Conservation (phyloP, 2,113 vertebrate genomes). For the Chascanopsetta lugubris region DNA sequence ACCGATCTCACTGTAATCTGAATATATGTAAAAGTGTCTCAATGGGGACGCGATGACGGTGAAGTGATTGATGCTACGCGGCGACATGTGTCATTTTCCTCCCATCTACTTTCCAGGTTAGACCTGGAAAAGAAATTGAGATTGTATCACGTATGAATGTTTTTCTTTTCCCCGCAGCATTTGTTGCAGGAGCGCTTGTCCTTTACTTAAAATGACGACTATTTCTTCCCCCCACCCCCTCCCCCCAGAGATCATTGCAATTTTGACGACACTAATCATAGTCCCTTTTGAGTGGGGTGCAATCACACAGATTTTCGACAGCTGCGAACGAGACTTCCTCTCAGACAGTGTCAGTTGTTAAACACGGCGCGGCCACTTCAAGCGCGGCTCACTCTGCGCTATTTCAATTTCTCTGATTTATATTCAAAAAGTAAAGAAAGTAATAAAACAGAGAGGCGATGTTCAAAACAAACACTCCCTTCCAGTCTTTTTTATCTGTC, state of each 20-base stretch:
- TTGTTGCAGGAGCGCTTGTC: conserved; percentile 19
- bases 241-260: conserved; percentile 43
- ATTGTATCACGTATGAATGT: neutral
- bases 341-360: conserved; percentile 11
- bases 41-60: neutral
- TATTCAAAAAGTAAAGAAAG: no score
- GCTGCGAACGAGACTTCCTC: conserved; percentile 1
- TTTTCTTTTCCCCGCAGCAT: conserved; percentile 9
- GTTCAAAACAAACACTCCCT: conserved; percentile 1
- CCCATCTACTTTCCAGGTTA: neutral
- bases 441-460: no score
- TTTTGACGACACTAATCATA: conserved; percentile 40
- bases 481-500: neutral
- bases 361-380: conserved; percentile 7
- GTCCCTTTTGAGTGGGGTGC: conserved; percentile 39
- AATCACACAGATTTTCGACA: conserved; percentile 47
- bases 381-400: neutral
- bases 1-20: conserved; percentile 7
- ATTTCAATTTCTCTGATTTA: no score
- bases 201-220: conserved; percentile 36
- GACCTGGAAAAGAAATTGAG: neutral
- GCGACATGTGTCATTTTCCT: neutral
- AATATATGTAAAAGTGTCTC: conserved; percentile 9
- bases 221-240: no score
- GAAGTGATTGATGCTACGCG: neutral